These are phyloP conservation scores for Onychostruthus taczanowskii DNA, from an alignment of 2,113 vertebrate species.

Conservation along the genomic window DNA sequence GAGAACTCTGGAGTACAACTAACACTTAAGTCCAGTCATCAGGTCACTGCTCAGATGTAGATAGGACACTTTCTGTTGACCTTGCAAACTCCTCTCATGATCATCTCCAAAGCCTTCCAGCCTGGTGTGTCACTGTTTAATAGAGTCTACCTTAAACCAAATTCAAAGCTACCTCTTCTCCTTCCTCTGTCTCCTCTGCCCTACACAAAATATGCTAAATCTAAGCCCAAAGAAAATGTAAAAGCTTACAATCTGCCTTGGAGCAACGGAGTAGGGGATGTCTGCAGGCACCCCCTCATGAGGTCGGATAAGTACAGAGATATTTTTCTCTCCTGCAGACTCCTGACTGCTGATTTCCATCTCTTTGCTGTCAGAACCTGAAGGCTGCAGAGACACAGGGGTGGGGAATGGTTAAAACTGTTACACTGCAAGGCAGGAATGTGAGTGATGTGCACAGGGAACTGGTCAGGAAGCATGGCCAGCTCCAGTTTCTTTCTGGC, in stretches of 20 bases:
- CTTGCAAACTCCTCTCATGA: background rate
- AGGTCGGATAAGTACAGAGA: constrained; percentile 77
- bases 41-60: background rate
- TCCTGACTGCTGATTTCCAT: background rate
- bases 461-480: background rate
- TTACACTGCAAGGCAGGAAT: background rate
- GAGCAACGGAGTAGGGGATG: constrained; percentile 82
- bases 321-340: constrained; percentile 48
- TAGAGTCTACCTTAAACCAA: background rate
- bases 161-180: background rate
- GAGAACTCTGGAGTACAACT: background rate
- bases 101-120: background rate
- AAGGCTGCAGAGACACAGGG: constrained; percentile 20
- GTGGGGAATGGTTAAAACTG: constrained; percentile 2
- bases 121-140: background rate
- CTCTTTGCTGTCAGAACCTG: background rate
- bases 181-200: background rate
- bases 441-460: background rate
- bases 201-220: background rate
- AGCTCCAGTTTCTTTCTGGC: constrained; percentile 23
- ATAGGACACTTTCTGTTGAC: background rate
- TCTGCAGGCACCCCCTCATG: constrained; percentile 80
- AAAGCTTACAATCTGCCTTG: constrained; percentile 83
- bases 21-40: background rate
- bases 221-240: background rate